A percentile compares a stretch with the other conserved stretches of the same genome.
Evolutionary conservation across 2,888 invertebrate genomes (phyloP).

Genomic region (Steinernema carpocapsae): DNA sequence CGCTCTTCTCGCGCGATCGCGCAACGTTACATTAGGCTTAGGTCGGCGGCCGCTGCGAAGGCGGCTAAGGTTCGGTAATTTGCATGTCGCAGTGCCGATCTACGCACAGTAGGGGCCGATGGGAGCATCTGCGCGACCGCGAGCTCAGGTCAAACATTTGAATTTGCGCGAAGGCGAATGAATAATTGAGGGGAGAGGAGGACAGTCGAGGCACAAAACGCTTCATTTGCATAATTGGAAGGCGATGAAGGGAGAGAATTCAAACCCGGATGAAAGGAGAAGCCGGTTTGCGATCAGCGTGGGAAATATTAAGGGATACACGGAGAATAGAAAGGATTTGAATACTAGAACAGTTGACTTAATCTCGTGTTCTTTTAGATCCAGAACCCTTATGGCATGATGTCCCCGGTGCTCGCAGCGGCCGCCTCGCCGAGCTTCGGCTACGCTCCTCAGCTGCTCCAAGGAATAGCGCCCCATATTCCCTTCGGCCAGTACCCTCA

Average conservation of each 20-base stretch:
- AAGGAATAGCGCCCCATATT: neutral
- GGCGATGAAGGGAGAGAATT: slow-evolving; percentile 17
- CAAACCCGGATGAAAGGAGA: neutral
- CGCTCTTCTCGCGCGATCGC: neutral
- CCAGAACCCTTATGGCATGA: slow-evolving; percentile 7
- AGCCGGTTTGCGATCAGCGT: neutral
- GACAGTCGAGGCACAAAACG: slow-evolving; percentile 13
- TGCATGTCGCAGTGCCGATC: slow-evolving; percentile 11
- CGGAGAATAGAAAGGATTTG: too few relatives aligned
- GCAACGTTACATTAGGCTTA: slow-evolving; percentile 34
- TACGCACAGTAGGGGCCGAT: slow-evolving; percentile 33
- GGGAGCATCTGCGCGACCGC: slow-evolving; percentile 26
- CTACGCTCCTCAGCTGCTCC: neutral
- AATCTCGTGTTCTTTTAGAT: too few relatives aligned
- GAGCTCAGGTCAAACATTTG: slow-evolving; percentile 26
- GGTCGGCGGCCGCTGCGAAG: slow-evolving; percentile 14
- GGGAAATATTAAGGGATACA: too few relatives aligned
- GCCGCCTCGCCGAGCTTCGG: neutral
- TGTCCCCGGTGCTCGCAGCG: slow-evolving; percentile 5
- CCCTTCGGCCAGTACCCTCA: slow-evolving; percentile 20
- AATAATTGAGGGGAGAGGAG: slow-evolving; percentile 23
- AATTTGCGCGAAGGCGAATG: slow-evolving; percentile 20
- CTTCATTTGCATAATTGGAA: slow-evolving; percentile 34
- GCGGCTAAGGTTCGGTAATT: slow-evolving; percentile 23
- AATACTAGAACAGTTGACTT: too few relatives aligned